Conservation (phyloP, 2,113 vertebrate genomes). For the Syrrhaptes paradoxus region DNA sequence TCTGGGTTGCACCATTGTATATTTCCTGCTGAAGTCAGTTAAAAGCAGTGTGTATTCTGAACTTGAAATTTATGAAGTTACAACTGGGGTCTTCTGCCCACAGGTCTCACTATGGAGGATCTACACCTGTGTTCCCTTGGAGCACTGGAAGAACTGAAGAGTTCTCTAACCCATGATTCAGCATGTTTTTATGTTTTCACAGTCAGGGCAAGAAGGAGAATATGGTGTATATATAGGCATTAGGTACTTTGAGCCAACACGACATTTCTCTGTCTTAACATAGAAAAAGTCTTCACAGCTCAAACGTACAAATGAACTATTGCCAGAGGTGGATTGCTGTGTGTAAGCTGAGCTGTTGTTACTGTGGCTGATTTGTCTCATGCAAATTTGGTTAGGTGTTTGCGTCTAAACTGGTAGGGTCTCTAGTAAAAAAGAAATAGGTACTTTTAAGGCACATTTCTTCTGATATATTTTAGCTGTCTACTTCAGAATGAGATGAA, state of each 20-base stretch:
- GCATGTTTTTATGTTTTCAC: not conserved
- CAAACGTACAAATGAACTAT: not conserved
- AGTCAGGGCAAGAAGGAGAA: not conserved
- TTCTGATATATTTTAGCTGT: conserved; percentile 12
- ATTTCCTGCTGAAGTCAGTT: not conserved
- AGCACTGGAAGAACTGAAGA: not conserved
- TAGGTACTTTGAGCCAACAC: not conserved
- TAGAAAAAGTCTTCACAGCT: not conserved
- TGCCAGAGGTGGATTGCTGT: not conserved
- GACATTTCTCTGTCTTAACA: not conserved
- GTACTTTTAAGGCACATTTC: not conserved
- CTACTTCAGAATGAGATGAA: conserved; percentile 50
- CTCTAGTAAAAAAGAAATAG: not conserved
- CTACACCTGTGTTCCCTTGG: not conserved
- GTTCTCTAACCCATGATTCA: not conserved
- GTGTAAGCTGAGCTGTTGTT: not conserved
- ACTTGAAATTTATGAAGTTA: not conserved
- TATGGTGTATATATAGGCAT: not conserved
- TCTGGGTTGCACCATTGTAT: not conserved
- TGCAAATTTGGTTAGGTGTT: not conserved
- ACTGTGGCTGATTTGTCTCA: not conserved
- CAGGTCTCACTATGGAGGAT: not conserved
- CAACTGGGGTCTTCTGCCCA: not conserved
- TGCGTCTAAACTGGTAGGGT: not conserved
- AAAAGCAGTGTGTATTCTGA: not conserved